Evolutionary conservation across 1,140 invertebrate species (phyloP), one percentile per base, ranked within the genome.

Genomic region (Nautilus pompilius): DNA sequence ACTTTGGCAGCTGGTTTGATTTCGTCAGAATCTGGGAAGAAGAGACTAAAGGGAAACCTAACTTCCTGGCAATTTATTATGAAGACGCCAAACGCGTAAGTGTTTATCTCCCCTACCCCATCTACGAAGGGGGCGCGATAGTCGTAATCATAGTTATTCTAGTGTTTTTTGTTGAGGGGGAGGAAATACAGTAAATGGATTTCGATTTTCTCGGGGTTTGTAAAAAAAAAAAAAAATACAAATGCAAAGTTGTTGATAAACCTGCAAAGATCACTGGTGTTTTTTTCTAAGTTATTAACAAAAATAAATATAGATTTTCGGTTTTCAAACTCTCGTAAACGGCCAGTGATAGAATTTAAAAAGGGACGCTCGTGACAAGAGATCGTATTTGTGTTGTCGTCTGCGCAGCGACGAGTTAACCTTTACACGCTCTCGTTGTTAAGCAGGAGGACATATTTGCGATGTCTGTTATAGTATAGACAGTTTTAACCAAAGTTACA

Each of bases 1-100:
- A 75, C 34, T 77, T 73, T 34, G 70, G 69, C 3, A 68, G 69
- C 10, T 77, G 72, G 69, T 72, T 70, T 46, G 66, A 71, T 20
- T 75, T 74, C 58, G 62, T 65, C 6, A 60, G 54, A 17, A 64
- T 62, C 26, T 74, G 67, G 69, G 69, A 70, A 48, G 63, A 66
- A 22, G 65, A 64, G 8, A 55, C 67, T 10, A 22, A 57, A 13
- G 56, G 62, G 22, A 63, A 70, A 49, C 58, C 59, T 17, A 59
- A 49, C 3, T 48, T 71, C 22, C 60, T 69, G 30, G 36, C 67
- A 22, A 58, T 68, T 17, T 55, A 51, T 28, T 74, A 74, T 26
- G 72, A 74, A 62, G 63, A 74, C 13, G 62, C 71, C 46, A 74
- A 74, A 51, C 32, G 65, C 55, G 72, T 74, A 58, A 1, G 62